Evolutionary conservation across 1,140 invertebrate species (phyloP).

Genomic region (Nebria ingens): DNA sequence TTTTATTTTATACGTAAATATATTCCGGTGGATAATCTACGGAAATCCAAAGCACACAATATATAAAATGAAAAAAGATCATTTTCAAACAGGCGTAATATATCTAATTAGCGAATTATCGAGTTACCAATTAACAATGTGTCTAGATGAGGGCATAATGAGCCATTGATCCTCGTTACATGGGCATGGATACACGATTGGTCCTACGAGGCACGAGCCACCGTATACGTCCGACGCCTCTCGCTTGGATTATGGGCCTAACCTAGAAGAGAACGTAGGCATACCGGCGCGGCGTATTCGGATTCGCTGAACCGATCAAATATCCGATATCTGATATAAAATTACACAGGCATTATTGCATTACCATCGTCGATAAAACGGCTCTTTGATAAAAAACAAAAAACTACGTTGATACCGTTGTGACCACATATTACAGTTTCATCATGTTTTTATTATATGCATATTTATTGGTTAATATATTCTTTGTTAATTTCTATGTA

Average conservation of each 20-base stretch:
- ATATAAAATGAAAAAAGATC: constrained; percentile 7
- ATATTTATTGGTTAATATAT: not conserved
- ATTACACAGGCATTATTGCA: not conserved
- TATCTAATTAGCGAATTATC: constrained; percentile 27
- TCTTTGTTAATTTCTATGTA: not conserved
- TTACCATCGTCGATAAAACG: not conserved
- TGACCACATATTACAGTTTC: not conserved
- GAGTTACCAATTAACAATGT: constrained; percentile 32
- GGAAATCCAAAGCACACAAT: not conserved
- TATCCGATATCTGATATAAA: not conserved
- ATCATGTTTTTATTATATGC: too few relatives aligned
- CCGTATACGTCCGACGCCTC: not conserved
- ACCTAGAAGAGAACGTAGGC: not conserved
- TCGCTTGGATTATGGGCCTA: not conserved
- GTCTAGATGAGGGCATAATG: constrained; percentile 28
- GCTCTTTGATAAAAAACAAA: not conserved
- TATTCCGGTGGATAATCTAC: not conserved
- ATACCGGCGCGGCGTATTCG: not conserved
- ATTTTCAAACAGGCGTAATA: not conserved
- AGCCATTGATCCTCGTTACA: constrained; percentile 30
- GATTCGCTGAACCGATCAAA: not conserved
- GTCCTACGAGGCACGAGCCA: not conserved
- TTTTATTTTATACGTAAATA: not conserved
- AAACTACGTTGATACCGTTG: not conserved
- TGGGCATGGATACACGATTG: too few relatives aligned